A percentile compares a stretch with the other conserved stretches of the same genome.
Evolutionary conservation across 1,140 invertebrate genomes (phyloP).

Genomic region (Drosophila azteca): DNA sequence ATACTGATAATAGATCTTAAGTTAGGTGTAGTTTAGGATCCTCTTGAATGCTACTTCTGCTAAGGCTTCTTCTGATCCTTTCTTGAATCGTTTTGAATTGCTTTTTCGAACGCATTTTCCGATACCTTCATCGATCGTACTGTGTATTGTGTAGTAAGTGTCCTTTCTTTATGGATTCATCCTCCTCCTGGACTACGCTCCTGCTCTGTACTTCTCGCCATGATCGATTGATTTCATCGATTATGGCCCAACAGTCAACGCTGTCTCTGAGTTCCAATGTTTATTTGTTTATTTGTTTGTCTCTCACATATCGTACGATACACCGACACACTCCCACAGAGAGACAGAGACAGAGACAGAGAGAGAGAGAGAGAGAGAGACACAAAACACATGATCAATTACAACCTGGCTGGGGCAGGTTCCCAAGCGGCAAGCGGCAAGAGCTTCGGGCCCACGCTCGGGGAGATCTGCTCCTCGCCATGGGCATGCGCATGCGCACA

Average conservation of each 20-base stretch:
- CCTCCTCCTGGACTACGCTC: constrained; percentile 14
- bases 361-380: constrained; percentile 14
- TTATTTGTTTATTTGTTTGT: constrained; percentile 76
- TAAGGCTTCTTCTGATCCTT: no score
- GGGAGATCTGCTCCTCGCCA: constrained; percentile 15
- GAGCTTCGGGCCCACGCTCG: constrained; percentile 41
- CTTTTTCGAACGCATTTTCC: no score
- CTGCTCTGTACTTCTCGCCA: constrained; percentile 27
- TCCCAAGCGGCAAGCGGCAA: constrained; percentile 24
- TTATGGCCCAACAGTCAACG: constrained; percentile 61
- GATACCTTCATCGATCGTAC: no score
- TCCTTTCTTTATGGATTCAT: no score
- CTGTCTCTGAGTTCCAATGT: constrained; percentile 43
- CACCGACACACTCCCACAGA: no score
- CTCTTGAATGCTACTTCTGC: neutral
- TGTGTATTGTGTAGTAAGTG: no score
- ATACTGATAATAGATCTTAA: no score
- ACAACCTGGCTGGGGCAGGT: constrained; percentile 56
- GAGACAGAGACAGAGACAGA: constrained; percentile 15
- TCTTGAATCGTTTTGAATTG: no score
- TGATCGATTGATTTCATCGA: constrained; percentile 82
- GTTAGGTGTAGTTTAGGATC: no score
- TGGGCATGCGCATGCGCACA: constrained; percentile 49
- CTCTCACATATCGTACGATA: constrained; percentile 17
- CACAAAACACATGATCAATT: constrained; percentile 78